Evolutionary conservation across 2,113 vertebrate species (phyloP).

Genomic region (Scatophagus argus): DNA sequence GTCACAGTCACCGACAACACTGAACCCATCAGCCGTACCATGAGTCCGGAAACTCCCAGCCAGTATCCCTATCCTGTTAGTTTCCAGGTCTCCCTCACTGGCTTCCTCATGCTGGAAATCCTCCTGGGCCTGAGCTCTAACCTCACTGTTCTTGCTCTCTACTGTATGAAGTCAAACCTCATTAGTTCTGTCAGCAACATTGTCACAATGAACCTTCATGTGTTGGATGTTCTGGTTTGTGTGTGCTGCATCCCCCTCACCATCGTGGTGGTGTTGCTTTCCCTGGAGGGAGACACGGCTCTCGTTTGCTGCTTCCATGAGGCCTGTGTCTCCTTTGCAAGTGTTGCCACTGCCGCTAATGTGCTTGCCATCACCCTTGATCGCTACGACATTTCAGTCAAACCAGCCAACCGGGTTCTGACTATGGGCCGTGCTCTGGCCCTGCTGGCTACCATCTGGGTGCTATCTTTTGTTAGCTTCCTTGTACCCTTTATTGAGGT

Average conservation of each 20-base stretch:
- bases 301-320: slow-evolving; percentile 99
- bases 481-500: slow-evolving; percentile 98
- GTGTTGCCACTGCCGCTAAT: slow-evolving; percentile 96
- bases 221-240: slow-evolving; percentile 96
- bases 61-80: slow-evolving; percentile 89
- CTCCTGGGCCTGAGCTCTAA: slow-evolving; percentile 98
- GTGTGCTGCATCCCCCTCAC: slow-evolving; percentile 98
- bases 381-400: slow-evolving; percentile 98
- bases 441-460: slow-evolving; percentile 94
- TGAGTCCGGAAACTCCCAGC: slow-evolving; percentile 88
- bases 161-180: slow-evolving; percentile 99
- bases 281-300: slow-evolving; percentile 92
- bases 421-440: slow-evolving; percentile 96
- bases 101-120: slow-evolving; percentile 98
- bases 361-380: slow-evolving; percentile 98
- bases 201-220: slow-evolving; percentile 98
- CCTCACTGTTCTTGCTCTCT: slow-evolving; percentile 97
- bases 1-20: slow-evolving; percentile 95
- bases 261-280: slow-evolving; percentile 94
- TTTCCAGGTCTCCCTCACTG: slow-evolving; percentile 96
- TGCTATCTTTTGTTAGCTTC: slow-evolving; percentile 95
- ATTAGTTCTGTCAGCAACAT: slow-evolving; percentile 99
- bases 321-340: slow-evolving; percentile 98
- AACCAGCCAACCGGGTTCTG: slow-evolving; percentile 96
- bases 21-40: slow-evolving; percentile 90